These are phyloP conservation scores for Xyliphius kryptos DNA, from an alignment of 2,113 vertebrate genomes.

Conservation along the genomic window DNA sequence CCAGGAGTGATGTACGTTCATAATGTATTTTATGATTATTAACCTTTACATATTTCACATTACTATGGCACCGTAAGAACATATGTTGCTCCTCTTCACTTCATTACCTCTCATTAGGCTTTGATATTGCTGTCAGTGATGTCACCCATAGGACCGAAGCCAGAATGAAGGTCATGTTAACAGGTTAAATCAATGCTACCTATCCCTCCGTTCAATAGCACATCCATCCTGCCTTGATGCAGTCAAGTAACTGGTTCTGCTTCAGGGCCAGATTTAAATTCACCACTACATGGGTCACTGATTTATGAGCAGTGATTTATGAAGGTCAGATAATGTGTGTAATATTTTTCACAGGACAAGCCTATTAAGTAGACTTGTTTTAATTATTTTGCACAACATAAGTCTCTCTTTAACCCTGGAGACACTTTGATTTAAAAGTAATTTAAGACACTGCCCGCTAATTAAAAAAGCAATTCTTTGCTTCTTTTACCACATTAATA, in stretches of 20 bases:
- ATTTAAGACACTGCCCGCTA: slow-evolving; percentile 48
- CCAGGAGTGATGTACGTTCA: no score
- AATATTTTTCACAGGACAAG: slow-evolving; percentile 58
- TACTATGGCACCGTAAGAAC: no score
- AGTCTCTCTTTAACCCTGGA: slow-evolving; percentile 56
- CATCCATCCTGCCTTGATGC: slow-evolving; percentile 48
- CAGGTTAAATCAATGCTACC: slow-evolving; percentile 36
- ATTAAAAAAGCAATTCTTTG: slow-evolving; percentile 45
- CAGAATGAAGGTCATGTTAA: slow-evolving; percentile 32
- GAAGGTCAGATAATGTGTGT: slow-evolving; percentile 62
- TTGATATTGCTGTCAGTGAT: slow-evolving; percentile 41
- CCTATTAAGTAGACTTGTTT: slow-evolving; percentile 54
- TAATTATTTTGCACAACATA: slow-evolving; percentile 64
- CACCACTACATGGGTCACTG: slow-evolving; percentile 57
- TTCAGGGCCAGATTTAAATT: slow-evolving; percentile 56
- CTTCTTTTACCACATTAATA: slow-evolving; percentile 46
- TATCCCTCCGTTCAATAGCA: slow-evolving; percentile 21
- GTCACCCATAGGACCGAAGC: slow-evolving; percentile 38
- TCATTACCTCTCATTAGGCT: slow-evolving; percentile 59
- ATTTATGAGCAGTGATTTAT: slow-evolving; percentile 65
- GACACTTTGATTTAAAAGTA: slow-evolving; percentile 49
- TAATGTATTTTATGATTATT: no score
- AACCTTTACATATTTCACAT: no score
- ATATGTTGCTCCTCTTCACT: no score
- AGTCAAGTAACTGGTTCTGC: slow-evolving; percentile 62